Evolutionary conservation across 2,888 invertebrate genomes (phyloP), one percentile per base, ranked within the genome.

Genomic region (Phyllotreta striolata): DNA sequence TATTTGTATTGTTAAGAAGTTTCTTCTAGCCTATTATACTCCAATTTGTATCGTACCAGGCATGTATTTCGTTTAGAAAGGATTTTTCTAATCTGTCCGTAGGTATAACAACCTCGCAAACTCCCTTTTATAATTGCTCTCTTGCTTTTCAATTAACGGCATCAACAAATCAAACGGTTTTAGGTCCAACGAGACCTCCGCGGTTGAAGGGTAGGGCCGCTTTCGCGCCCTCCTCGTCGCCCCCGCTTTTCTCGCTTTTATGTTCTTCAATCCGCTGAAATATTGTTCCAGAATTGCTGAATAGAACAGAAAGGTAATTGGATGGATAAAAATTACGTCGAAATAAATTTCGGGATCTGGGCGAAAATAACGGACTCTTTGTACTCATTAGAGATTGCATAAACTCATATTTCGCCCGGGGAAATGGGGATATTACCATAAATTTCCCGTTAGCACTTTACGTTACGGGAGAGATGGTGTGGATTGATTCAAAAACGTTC

Each of bases 121-220:
- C 4, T 24, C 24, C 24, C 24, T 24, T 24, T 75, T 80, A 80
- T 83, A 83, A 83, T 83, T 82, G 82, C 81, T 81, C 71, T 79
- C 79, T 49, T 77, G 81, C 81, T 81, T 83, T 83, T 83, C 83
- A 83, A 83, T 83, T 83, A 83, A 83, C 82, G 81, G 77, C 77
- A 79, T 80, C 80, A 80, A 83, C 83, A 83, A 83, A 83, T 83
- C 83, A 83, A 83, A 82, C 81, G 80, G 82, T 77, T 80, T 80
- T 78, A 78, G 77, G 76, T 74, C 74, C 74, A 73, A 75, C 75
- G 74, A 54, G 57, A 51, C 58, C 64, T 55, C 58, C 71, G 74
- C 75, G 75, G 76, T 76, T 71, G 70, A 60, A 62, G 68, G 37
- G 24, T 24, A 24, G 55, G 55, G 34, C 55, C 41, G 43, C 41